Percentiles rank a stretch among this genome's conserved stretches.
These are phyloP conservation scores for Catocala nupta DNA, from an alignment of 2,888 invertebrate species.

Conservation along the genomic window DNA sequence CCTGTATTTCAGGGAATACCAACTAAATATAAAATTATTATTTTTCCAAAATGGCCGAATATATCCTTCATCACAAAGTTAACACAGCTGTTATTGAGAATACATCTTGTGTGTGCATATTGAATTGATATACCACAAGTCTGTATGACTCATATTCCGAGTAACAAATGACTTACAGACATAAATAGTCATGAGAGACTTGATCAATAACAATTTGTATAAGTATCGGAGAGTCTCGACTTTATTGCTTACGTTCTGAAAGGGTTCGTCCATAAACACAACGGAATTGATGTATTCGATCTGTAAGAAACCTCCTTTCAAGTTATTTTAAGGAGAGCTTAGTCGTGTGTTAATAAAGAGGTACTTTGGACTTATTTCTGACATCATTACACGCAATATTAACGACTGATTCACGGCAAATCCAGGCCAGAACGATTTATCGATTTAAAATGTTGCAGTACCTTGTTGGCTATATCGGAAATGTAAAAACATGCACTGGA, in stretches of 20 bases:
- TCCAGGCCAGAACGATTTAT: too few species aligned
- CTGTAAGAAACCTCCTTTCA: constrained; percentile 3
- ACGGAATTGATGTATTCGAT: constrained; percentile 21
- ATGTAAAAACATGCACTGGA: not conserved
- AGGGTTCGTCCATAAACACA: constrained; percentile 22
- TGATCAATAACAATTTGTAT: constrained; percentile 40
- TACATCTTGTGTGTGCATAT: constrained; percentile 36
- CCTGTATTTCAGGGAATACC: not conserved
- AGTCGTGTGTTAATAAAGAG: not conserved
- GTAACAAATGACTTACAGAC: constrained; percentile 49
- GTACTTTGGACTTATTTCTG: not conserved
- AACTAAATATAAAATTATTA: not conserved
- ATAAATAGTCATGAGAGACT: constrained; percentile 45
- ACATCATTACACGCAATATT: not conserved
- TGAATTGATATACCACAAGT: constrained; percentile 34
- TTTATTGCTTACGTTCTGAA: constrained; percentile 24
- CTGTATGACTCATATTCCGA: constrained; percentile 59
- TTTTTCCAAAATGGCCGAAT: constrained; percentile 20
- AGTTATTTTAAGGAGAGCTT: constrained; percentile 6
- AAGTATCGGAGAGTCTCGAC: constrained; percentile 14
- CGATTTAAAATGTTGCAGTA: too few species aligned
- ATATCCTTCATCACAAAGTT: constrained; percentile 20
- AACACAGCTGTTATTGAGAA: constrained; percentile 37
- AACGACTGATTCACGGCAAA: too few species aligned
- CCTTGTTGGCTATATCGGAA: not conserved